Conservation (phyloP, 2,797 vertebrate genomes). For the Trachops cirrhosus region DNA sequence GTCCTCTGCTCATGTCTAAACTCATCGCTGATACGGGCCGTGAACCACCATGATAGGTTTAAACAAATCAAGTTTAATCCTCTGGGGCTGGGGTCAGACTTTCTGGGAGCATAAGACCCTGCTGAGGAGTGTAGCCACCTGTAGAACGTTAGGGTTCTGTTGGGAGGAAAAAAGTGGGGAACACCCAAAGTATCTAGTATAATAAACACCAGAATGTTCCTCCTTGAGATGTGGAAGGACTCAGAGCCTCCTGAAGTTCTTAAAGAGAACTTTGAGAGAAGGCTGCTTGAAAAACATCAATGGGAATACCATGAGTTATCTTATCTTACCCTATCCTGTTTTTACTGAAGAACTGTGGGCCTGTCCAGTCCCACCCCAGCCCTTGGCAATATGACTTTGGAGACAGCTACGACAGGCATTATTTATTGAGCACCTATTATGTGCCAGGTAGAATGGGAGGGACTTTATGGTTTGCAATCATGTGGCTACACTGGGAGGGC, state of each 20-base stretch:
- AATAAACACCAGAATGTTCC: background rate
- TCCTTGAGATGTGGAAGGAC: background rate
- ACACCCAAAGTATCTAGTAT: background rate
- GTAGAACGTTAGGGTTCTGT: background rate
- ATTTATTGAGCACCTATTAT: background rate
- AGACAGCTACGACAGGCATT: background rate
- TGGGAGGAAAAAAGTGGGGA: background rate
- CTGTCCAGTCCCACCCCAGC: background rate
- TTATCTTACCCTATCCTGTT: background rate
- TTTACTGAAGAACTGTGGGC: background rate
- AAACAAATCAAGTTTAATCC: background rate
- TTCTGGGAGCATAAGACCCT: background rate
- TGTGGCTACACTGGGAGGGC: background rate
- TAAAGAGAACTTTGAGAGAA: slow-evolving; percentile 6
- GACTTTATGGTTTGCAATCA: background rate
- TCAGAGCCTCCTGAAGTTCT: background rate
- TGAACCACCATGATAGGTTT: background rate
- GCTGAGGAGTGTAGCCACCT: background rate
- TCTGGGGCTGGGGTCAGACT: background rate
- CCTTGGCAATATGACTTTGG: background rate
- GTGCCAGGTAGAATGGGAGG: background rate
- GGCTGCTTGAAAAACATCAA: background rate
- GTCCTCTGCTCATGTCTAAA: background rate
- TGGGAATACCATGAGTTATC: background rate
- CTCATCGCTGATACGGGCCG: background rate